Percentiles rank a stretch among this genome's conserved stretches.
These are phyloP conservation scores for Tyrophagus putrescentiae DNA, from an alignment of 1,140 invertebrate genomes.

Conservation along the genomic window DNA sequence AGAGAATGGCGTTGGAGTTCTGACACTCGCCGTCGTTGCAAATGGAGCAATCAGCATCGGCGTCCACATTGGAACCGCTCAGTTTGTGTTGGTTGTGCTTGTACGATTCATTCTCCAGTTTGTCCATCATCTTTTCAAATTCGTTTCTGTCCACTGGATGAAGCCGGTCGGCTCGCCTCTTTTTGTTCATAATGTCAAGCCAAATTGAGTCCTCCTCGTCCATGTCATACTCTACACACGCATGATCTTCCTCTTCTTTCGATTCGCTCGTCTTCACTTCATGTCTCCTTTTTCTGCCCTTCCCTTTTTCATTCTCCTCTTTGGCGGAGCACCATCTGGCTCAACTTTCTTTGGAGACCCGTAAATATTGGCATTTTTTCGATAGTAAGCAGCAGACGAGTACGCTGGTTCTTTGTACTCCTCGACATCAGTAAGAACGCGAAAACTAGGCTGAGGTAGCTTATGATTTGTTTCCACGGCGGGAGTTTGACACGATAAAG, in stretches of 20 bases:
- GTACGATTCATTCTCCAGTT: slow-evolving; percentile 91
- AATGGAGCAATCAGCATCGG: slow-evolving; percentile 95
- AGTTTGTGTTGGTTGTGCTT: slow-evolving; percentile 68
- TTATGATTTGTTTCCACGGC: neutral
- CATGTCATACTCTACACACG: slow-evolving; percentile 81
- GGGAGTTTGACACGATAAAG: neutral
- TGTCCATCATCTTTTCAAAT: slow-evolving; percentile 87
- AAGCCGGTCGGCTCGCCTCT: slow-evolving; percentile 49
- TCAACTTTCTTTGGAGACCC: neutral
- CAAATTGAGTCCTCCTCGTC: slow-evolving; percentile 93
- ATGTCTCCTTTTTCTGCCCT: neutral
- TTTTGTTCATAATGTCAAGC: slow-evolving; percentile 72
- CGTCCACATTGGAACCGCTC: slow-evolving; percentile 47
- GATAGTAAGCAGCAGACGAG: slow-evolving; percentile 59
- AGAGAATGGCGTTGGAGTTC: slow-evolving; percentile 86
- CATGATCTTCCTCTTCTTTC: slow-evolving; percentile 87
- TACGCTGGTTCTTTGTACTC: slow-evolving; percentile 60
- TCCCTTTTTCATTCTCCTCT: neutral
- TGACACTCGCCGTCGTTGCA: slow-evolving; percentile 79
- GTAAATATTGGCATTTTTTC: slow-evolving; percentile 66
- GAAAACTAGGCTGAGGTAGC: slow-evolving; percentile 67
- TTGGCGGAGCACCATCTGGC: neutral
- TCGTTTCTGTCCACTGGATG: slow-evolving; percentile 59
- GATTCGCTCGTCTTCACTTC: neutral
- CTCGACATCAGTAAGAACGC: slow-evolving; percentile 40